phyloP scores from a whole-genome alignment of 2,888 invertebrate genomes.

The Drosophila dives region DNA sequence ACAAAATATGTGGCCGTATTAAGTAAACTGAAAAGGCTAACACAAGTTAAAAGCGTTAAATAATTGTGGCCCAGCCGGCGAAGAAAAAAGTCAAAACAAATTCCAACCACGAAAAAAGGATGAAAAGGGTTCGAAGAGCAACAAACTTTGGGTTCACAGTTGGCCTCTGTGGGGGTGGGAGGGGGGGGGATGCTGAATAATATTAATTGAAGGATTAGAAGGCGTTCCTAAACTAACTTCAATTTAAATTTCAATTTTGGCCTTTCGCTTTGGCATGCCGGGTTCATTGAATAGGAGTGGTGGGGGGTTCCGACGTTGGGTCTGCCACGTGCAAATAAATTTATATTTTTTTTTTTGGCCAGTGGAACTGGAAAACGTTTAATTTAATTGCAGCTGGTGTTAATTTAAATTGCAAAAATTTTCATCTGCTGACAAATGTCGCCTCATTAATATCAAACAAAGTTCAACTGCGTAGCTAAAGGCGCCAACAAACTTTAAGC shows the following conservation, averaged over 20 bases:
- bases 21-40: conserved; percentile 15
- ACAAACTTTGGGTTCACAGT: conserved; percentile 65
- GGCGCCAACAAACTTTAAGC: conserved; percentile 45
- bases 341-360: not conserved
- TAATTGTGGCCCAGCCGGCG: conserved; percentile 55
- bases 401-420: conserved; percentile 70
- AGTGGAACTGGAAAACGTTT: conserved; percentile 65
- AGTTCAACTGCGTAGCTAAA: conserved; percentile 36
- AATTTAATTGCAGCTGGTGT: conserved; percentile 76
- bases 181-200: conserved; percentile 57
- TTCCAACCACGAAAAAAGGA: conserved; percentile 53
- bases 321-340: conserved; percentile 69
- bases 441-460: conserved; percentile 62
- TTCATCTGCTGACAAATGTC: conserved; percentile 66
- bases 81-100: conserved; percentile 32
- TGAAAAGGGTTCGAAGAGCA: conserved; percentile 58
- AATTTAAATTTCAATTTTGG: conserved; percentile 75
- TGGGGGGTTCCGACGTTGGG: not conserved
- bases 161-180: conserved; percentile 25
- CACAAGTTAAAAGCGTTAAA: conserved; percentile 53
- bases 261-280: not conserved
- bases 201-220: conserved; percentile 79
- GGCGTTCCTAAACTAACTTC: conserved; percentile 69
- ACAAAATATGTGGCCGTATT: conserved; percentile 12
- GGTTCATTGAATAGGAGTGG: not conserved